Conservation (phyloP, 30 jellyfish, hydroid and myxozoan species). For the Rhopilema esculentum region DNA sequence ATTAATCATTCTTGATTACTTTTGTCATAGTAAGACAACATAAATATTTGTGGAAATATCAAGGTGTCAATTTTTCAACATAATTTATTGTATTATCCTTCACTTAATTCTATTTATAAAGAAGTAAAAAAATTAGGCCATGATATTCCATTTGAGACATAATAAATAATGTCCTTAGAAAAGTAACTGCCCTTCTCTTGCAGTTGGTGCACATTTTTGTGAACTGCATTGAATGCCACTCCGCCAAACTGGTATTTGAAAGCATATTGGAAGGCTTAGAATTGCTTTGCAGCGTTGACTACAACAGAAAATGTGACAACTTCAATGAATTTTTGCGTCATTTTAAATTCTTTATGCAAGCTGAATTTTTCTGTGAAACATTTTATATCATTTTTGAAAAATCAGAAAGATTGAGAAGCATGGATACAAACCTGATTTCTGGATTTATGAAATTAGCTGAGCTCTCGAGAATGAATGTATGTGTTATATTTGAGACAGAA, state of each 20-base stretch:
- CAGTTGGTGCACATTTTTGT: constrained; percentile 60
- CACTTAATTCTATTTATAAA: too few relatives aligned
- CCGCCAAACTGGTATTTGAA: constrained; percentile 70
- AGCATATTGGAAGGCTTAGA: constrained; percentile 18
- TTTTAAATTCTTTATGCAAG: constrained; percentile 1
- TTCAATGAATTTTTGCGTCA: constrained; percentile 80
- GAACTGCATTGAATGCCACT: constrained; percentile 74
- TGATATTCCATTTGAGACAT: too few relatives aligned
- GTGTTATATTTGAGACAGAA: constrained; percentile 75
- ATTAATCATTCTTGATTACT: too few relatives aligned
- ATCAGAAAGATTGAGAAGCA: constrained; percentile 85
- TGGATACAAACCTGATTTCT: constrained; percentile 77
- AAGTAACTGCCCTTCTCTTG: background rate
- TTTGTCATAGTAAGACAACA: too few relatives aligned
- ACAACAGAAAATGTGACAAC: constrained; percentile 62
- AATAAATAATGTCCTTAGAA: too few relatives aligned
- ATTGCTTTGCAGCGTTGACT: constrained; percentile 15
- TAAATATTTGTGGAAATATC: too few relatives aligned
- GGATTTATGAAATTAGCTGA: constrained; percentile 69
- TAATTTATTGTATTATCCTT: too few relatives aligned
- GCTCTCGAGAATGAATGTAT: constrained; percentile 41
- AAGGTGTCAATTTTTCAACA: too few relatives aligned
- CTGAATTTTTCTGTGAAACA: background rate
- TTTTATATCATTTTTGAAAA: constrained; percentile 63
- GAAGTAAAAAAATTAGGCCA: too few relatives aligned